Evolutionary conservation across 2,888 invertebrate genomes (phyloP).

Genomic region (Drosophila maculinotata): DNA sequence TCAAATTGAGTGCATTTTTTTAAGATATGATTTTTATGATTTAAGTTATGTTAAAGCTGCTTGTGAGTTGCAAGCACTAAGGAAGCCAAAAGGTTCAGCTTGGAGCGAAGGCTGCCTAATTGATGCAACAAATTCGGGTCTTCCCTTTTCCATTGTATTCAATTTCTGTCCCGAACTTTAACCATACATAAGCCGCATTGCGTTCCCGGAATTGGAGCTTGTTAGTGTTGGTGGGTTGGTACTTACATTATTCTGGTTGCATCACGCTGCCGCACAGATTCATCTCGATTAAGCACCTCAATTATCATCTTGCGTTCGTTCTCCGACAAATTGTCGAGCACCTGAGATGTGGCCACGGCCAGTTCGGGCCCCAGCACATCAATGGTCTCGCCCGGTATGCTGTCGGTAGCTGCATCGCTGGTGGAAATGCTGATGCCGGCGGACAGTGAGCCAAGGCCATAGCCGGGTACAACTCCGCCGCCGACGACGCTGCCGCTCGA

Average conservation of each 20-base stretch:
- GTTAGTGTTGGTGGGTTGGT: neutral
- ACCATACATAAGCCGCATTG: conserved; percentile 2
- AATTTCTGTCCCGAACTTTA: neutral
- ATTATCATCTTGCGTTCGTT: conserved; percentile 86
- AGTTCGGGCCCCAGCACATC: conserved; percentile 83
- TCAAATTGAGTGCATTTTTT: too few relatives aligned
- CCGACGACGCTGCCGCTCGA: too few relatives aligned
- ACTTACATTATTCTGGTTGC: conserved; percentile 87
- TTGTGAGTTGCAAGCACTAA: too few relatives aligned
- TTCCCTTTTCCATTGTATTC: too few relatives aligned
- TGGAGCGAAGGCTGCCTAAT: too few relatives aligned
- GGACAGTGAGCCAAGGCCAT: conserved; percentile 41
- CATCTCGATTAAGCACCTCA: conserved; percentile 86
- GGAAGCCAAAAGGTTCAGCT: too few relatives aligned
- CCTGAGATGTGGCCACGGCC: conserved; percentile 83
- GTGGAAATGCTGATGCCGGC: conserved; percentile 49
- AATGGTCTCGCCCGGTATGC: conserved; percentile 80
- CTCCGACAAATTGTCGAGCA: conserved; percentile 84
- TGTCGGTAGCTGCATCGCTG: conserved; percentile 68
- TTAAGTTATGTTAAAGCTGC: too few relatives aligned
- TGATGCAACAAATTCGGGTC: too few relatives aligned
- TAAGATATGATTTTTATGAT: too few relatives aligned
- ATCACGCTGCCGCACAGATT: conserved; percentile 86
- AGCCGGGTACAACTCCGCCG: conserved; percentile 33
- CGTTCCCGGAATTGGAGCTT: conserved; percentile 4